Evolutionary conservation across 2,797 vertebrate genomes (phyloP).

Genomic region (Eutrigla gurnardus): DNA sequence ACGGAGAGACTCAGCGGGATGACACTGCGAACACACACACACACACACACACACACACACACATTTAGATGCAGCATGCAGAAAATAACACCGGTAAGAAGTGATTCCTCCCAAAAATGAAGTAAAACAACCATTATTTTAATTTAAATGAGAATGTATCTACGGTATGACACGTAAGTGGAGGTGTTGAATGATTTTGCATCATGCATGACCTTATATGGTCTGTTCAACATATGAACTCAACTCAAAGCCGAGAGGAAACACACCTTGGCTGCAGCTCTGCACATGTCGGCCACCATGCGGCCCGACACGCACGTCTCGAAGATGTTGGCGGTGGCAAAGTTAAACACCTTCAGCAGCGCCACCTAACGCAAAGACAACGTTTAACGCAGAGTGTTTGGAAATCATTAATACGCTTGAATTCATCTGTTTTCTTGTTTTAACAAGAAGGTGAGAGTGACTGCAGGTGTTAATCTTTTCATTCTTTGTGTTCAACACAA

Average conservation of each 20-base stretch:
- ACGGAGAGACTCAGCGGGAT: constrained; percentile 93
- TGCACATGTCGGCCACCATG: constrained; percentile 98
- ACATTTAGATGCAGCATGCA: constrained; percentile 31
- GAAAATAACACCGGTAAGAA: constrained; percentile 3
- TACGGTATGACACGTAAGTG: not conserved
- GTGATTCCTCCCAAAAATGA: not conserved
- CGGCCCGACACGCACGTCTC: constrained; percentile 97
- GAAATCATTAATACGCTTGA: not conserved
- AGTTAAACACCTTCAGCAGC: constrained; percentile 94
- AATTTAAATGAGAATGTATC: not conserved
- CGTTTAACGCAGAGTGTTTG: not conserved
- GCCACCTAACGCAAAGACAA: constrained; percentile 84
- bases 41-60: constrained; percentile 7
- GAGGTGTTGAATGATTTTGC: not conserved
- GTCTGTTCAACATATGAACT: not conserved
- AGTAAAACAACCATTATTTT: not conserved
- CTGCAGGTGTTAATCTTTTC: not conserved
- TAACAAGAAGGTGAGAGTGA: not conserved
- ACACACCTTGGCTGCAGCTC: constrained; percentile 93
- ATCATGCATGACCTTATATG: not conserved
- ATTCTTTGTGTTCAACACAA: not conserved
- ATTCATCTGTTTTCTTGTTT: not conserved
- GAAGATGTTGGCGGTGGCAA: constrained; percentile 95
- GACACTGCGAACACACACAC: constrained; percentile 86
- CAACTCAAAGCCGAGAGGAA: no score